Evolutionary conservation across 2,797 vertebrate species (phyloP).

Genomic region (Microhierax caerulescens): DNA sequence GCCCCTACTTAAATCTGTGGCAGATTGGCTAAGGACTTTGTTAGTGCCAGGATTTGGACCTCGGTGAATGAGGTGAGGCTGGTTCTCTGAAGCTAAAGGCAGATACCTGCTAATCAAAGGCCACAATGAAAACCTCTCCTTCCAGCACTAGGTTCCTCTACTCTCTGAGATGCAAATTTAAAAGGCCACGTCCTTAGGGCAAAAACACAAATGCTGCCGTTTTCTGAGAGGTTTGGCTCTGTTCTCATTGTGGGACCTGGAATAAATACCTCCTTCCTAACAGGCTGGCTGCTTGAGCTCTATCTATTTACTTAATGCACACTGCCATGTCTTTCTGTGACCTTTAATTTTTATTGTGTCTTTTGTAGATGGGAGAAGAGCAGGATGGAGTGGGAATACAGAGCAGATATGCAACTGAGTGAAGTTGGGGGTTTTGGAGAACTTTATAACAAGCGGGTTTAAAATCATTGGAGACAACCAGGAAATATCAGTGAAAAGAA

Average conservation of each 20-base stretch:
- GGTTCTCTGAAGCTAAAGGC: not conserved
- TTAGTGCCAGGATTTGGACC: not conserved
- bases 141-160: not conserved
- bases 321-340: not conserved
- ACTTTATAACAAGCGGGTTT: not conserved
- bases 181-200: not conserved
- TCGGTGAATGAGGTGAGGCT: not conserved
- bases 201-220: not conserved
- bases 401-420: not conserved
- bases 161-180: not conserved
- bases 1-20: not conserved
- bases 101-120: not conserved
- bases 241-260: not conserved
- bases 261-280: not conserved
- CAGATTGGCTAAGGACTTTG: not conserved
- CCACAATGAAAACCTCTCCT: not conserved
- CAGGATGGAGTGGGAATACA: not conserved
- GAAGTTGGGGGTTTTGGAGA: not conserved
- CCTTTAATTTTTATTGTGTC: not conserved
- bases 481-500: not conserved
- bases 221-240: not conserved
- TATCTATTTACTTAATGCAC: not conserved
- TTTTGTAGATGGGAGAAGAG: not conserved
- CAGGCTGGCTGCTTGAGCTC: not conserved
- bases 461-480: not conserved